Evolutionary conservation across 2,797 vertebrate genomes (phyloP), one percentile per base, ranked within the genome.

Genomic region (Buceros bicornis): DNA sequence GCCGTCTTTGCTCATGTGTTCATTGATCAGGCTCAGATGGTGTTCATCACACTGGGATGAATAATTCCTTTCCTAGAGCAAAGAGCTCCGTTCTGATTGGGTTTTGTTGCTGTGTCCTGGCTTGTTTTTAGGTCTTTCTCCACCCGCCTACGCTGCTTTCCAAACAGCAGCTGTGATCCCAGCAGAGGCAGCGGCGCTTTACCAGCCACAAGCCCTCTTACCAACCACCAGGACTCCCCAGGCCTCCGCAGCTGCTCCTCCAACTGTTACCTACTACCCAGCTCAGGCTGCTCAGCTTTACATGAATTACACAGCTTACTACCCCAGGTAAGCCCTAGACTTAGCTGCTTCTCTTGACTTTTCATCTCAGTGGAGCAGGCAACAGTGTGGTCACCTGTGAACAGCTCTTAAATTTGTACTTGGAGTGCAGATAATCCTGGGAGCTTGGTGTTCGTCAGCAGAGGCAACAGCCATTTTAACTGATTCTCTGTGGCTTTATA

Each of bases 231-330:
- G 99, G 95, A 98, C 98, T 5, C 97, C 98, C 42, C 99, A 98
- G 91, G 97, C 98, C 37, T 81, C 98, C 0, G n/a, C 98, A 56
- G 97, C 97, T 61, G 98, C 98, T 16, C 98, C 98, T 73, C 98
- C 98, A 35, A 9, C 99, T 64, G 98, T 99, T 95, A 98, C 99
- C 72, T 99, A 99, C 96, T 99, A 99, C 95, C 98, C 99, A 37
- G 98, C 99, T 31, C 99, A 99, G 58, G 98, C 99, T 50, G 97
- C 98, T 93, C 99, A 99, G 91, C 98, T 99, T 65, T 99, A 99
- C 73, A 99, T 99, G 99, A 99, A 99, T 97, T 99, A 99, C 97
- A 99, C 99, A 3, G 98, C 99, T 21, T 99, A 99, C 96, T 99
- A 99, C 83, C 99, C 99, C 97, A 99, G 99, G 99, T 99, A 98